phyloP scores from a whole-genome alignment of 1,140 invertebrate genomes.

The Orius insidiosus region DNA sequence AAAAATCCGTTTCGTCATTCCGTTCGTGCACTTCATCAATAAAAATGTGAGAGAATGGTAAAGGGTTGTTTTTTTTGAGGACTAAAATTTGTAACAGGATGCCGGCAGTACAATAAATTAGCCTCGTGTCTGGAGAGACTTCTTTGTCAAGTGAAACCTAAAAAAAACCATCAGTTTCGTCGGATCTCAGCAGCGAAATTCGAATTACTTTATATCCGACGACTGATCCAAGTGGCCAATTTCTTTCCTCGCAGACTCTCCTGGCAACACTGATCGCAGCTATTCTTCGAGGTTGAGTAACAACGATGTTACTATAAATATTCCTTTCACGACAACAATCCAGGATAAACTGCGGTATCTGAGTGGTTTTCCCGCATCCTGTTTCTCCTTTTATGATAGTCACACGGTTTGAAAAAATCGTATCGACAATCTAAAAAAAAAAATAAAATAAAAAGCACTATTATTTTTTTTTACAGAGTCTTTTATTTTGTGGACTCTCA shows the following conservation, averaged over 20 bases:
- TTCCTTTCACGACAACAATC: slow-evolving; percentile 43
- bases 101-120: slow-evolving; percentile 72
- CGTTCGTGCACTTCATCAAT: slow-evolving; percentile 93
- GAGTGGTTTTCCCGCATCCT: slow-evolving; percentile 63
- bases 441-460: too few relatives aligned
- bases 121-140: slow-evolving; percentile 47
- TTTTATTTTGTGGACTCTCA: too few relatives aligned
- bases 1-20: slow-evolving; percentile 83
- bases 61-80: slow-evolving; percentile 30
- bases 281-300: slow-evolving; percentile 73
- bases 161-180: too few relatives aligned
- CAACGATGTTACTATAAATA: slow-evolving; percentile 61
- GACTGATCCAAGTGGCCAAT: slow-evolving; percentile 53
- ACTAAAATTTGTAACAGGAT: slow-evolving; percentile 45
- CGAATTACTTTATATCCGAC: slow-evolving; percentile 64
- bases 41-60: slow-evolving; percentile 71
- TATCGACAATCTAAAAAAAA: too few relatives aligned
- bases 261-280: slow-evolving; percentile 68
- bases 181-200: too few relatives aligned
- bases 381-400: slow-evolving; percentile 78
- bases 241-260: slow-evolving; percentile 56
- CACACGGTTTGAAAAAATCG: slow-evolving; percentile 34
- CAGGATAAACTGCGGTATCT: slow-evolving; percentile 76
- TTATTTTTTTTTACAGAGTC: too few relatives aligned
- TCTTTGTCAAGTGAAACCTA: slow-evolving; percentile 44